Evolutionary conservation across 2,113 vertebrate species (phyloP).

Genomic region (Cinclus cinclus): DNA sequence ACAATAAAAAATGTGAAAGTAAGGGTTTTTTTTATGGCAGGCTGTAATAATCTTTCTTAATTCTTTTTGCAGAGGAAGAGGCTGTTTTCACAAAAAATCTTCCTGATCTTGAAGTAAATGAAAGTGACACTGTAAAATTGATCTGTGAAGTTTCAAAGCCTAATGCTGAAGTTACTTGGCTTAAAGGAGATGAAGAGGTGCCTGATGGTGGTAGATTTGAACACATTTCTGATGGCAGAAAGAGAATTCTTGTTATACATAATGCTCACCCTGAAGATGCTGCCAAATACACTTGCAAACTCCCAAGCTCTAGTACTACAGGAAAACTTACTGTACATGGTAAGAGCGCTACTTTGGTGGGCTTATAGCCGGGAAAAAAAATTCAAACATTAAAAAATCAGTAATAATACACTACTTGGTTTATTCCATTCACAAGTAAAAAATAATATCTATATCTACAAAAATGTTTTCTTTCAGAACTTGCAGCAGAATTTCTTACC

Average conservation of each 20-base stretch:
- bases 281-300: slow-evolving; percentile 87
- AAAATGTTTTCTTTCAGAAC: slow-evolving; percentile 76
- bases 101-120: slow-evolving; percentile 88
- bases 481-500: slow-evolving; percentile 94
- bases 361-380: neutral
- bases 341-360: slow-evolving; percentile 55
- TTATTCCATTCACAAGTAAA: neutral
- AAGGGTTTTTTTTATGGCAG: neutral
- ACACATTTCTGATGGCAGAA: slow-evolving; percentile 85
- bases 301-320: slow-evolving; percentile 82
- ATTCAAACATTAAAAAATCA: neutral
- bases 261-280: slow-evolving; percentile 87
- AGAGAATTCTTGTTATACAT: slow-evolving; percentile 88
- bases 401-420: neutral
- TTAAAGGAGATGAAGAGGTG: slow-evolving; percentile 89
- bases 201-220: slow-evolving; percentile 93
- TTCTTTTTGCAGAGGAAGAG: slow-evolving; percentile 87
- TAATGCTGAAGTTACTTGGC: slow-evolving; percentile 89
- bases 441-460: neutral
- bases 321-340: slow-evolving; percentile 88
- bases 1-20: neutral
- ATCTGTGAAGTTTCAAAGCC: slow-evolving; percentile 95
- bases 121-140: slow-evolving; percentile 92
- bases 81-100: slow-evolving; percentile 96
- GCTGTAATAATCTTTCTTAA: neutral